A percentile compares a stretch with the other conserved stretches of the same genome.
Evolutionary conservation across 2,113 vertebrate genomes (phyloP).

Genomic region (Crocuta crocuta): DNA sequence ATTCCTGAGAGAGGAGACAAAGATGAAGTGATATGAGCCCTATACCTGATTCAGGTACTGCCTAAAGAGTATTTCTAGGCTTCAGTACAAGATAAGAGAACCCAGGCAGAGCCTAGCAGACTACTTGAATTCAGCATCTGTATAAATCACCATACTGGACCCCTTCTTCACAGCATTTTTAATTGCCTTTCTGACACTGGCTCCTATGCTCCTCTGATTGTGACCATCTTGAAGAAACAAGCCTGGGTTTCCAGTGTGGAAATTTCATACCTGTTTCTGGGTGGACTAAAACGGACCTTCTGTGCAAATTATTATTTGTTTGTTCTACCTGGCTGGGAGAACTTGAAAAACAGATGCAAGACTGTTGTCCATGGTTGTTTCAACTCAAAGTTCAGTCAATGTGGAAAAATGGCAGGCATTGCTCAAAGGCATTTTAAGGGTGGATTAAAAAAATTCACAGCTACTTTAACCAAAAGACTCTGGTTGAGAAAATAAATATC

Average conservation of each 20-base stretch:
- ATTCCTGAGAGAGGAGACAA: neutral
- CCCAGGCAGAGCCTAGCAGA: neutral
- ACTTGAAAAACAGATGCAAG: neutral
- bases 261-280: neutral
- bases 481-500: neutral
- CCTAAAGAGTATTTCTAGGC: neutral
- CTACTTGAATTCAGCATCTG: neutral
- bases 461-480: neutral
- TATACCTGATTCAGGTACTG: neutral
- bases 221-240: neutral
- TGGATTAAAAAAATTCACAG: neutral
- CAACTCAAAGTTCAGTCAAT: neutral
- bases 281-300: neutral
- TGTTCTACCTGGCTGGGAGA: neutral
- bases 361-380: neutral
- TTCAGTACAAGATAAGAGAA: neutral
- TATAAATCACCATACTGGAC: neutral
- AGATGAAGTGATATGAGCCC: neutral
- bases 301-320: neutral
- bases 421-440: neutral
- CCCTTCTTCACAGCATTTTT: neutral
- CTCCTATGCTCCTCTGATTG: neutral
- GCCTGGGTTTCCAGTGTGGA: neutral
- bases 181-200: neutral
- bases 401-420: neutral